These are phyloP conservation scores for Dione juno DNA, from an alignment of 2,888 invertebrate genomes.

Conservation along the genomic window DNA sequence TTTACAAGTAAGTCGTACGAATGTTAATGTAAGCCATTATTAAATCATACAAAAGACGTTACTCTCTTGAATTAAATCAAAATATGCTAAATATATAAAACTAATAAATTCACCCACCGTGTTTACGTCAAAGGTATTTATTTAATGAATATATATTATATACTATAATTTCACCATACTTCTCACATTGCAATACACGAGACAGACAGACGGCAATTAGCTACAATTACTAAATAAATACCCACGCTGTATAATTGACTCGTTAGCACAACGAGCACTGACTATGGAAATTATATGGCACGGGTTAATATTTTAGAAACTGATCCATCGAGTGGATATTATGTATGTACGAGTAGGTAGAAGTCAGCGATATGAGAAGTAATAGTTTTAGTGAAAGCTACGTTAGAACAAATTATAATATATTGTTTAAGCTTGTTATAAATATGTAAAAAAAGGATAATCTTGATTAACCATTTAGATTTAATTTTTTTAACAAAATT, in stretches of 20 bases:
- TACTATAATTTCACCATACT: conserved; percentile 34
- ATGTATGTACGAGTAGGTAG: neutral
- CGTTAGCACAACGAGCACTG: conserved; percentile 54
- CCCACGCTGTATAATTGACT: conserved; percentile 62
- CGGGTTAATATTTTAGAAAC: conserved; percentile 31
- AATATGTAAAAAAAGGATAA: no score
- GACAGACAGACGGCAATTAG: conserved; percentile 39
- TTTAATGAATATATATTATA: neutral
- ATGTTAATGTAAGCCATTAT: no score
- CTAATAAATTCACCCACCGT: no score
- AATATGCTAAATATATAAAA: no score
- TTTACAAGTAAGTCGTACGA: no score
- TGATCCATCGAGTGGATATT: neutral
- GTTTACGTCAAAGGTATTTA: neutral
- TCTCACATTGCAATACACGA: conserved; percentile 35
- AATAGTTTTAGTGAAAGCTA: neutral
- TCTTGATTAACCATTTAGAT: no score
- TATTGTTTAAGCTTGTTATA: no score
- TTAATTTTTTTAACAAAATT: no score
- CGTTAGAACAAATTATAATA: neutral
- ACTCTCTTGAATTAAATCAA: no score
- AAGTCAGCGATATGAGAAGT: neutral
- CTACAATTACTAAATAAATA: conserved; percentile 62
- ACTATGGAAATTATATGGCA: conserved; percentile 32
- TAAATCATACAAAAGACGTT: no score